Conservation (phyloP, 2,888 invertebrate species). For the Cataglyphis livida region DNA sequence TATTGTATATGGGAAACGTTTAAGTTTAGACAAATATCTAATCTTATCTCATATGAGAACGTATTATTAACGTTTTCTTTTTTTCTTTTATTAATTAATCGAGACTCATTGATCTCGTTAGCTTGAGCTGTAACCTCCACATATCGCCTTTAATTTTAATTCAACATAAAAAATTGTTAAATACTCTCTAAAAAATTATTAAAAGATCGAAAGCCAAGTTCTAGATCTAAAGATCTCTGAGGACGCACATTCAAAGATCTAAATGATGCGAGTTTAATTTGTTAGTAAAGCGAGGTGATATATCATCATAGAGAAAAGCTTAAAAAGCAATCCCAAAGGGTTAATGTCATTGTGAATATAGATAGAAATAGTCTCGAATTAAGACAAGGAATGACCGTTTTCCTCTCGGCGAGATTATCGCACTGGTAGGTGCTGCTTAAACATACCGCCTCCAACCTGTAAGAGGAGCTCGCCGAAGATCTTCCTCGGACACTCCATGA, state of each 20-base stretch:
- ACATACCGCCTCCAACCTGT: slow-evolving; percentile 96
- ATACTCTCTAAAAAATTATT: not conserved
- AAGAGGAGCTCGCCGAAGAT: slow-evolving; percentile 92
- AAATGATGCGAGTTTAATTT: not conserved
- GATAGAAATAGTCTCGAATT: not conserved
- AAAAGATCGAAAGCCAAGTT: not conserved
- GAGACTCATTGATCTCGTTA: not conserved
- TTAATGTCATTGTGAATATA: slow-evolving; percentile 6
- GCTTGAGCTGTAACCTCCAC: not conserved
- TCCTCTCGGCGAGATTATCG: not conserved
- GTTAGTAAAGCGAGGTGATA: slow-evolving; percentile 11
- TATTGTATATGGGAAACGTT: not conserved
- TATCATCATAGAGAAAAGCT: not conserved
- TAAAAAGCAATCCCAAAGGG: slow-evolving; percentile 6
- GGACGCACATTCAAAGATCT: not conserved
- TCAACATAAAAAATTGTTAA: not conserved
- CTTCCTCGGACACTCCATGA: slow-evolving; percentile 92
- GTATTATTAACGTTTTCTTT: not conserved
- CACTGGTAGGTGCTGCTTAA: not conserved
- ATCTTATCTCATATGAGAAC: not conserved
- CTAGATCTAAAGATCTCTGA: not conserved
- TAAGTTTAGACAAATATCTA: not conserved
- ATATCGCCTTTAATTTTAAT: slow-evolving; percentile 11
- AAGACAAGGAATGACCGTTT: not conserved
- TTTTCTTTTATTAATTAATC: not conserved